Evolutionary conservation across 2,113 vertebrate species (phyloP), one percentile per base, ranked within the genome.

Genomic region (Scatophagus argus): DNA sequence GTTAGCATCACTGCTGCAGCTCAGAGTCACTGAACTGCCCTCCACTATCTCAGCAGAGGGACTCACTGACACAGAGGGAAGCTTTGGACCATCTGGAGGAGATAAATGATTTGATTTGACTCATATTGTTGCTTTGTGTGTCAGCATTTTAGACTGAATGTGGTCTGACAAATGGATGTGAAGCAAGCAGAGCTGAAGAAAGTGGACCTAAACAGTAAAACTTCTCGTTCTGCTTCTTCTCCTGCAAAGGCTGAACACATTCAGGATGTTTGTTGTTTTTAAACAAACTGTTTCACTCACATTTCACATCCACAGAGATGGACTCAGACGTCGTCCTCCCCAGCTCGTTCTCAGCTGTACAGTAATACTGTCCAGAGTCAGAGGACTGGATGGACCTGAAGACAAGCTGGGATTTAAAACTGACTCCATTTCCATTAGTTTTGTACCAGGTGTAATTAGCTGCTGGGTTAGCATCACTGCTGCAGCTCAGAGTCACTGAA

Each of bases 361-460:
- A 87, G 74, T 39, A 34, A 63, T 78, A 84, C 13, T 70, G 0
- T 49, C 73, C 85, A 51, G 64, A 74, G 59, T 81, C 81, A 29
- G 84, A 68, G 23, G 49, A 2, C 16, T 49, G 31, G 67, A 82
- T 73, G 41, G 63, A 41, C 0, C 0, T 31, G 61, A 86, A 41
- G 27, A 59, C 13, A 0, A 84, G 38, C 14, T 44, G 11, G 27
- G 23, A 2, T 27, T 52, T n/a, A n/a, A n/a, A n/a, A n/a, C n/a
- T n/a, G 17, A 46, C 8, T 19, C 21, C 43, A 6, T 46, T 21
- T 21, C 0, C 8, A 9, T 21, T 46, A 4, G 49, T 21, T 21
- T 69, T 83, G 84, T 77, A 77, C 76, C 76, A 87, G 21, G 36
- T 76, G 6, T 76, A 39, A 0, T 0, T 55, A 67, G 79, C 44